phyloP scores from a whole-genome alignment of 2,113 vertebrate species.

The Amphiprion ocellaris region DNA sequence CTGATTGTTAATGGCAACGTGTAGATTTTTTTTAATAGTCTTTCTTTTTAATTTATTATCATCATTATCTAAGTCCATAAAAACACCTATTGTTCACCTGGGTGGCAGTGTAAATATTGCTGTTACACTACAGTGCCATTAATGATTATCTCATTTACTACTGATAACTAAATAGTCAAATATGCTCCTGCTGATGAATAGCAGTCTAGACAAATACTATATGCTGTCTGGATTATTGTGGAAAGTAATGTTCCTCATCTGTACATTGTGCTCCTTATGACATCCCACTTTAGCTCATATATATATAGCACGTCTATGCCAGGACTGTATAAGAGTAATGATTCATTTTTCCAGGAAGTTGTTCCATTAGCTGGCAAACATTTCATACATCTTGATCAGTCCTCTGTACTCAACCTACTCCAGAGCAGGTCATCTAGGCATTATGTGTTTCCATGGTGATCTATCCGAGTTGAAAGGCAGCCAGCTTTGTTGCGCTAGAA shows the following conservation, averaged over 20 bases:
- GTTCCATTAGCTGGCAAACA: neutral
- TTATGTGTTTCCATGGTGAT: neutral
- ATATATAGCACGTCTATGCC: neutral
- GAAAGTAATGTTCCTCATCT: neutral
- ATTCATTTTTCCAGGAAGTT: neutral
- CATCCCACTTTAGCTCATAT: neutral
- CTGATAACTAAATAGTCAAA: neutral
- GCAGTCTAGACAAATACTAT: neutral
- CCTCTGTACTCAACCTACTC: neutral
- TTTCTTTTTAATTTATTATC: neutral
- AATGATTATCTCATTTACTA: neutral
- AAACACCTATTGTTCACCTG: neutral
- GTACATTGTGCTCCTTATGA: neutral
- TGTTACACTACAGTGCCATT: neutral
- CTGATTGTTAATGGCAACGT: neutral
- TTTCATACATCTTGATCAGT: neutral
- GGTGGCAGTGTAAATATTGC: neutral
- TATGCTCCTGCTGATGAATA: neutral
- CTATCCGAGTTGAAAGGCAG: neutral
- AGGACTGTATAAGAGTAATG: neutral
- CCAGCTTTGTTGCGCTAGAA: neutral
- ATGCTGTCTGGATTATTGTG: neutral
- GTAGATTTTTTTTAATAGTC: neutral
- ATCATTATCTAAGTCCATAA: neutral
- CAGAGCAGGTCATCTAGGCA: constrained; percentile 7